Percentiles rank a stretch among this genome's conserved stretches.
Evolutionary conservation across 2,113 vertebrate species (phyloP).

Genomic region (Zeus faber): DNA sequence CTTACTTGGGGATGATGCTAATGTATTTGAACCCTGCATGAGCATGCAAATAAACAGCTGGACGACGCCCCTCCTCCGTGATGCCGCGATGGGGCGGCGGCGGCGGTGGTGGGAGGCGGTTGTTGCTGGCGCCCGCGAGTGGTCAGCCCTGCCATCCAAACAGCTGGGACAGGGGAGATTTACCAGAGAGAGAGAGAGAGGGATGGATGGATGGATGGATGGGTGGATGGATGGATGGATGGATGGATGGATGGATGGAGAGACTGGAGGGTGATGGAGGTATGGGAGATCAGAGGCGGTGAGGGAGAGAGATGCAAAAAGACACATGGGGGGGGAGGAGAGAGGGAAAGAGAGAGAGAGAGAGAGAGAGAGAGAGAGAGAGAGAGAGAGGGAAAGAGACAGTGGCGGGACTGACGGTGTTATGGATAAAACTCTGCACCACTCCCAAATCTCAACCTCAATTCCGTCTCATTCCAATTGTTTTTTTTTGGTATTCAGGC

Average conservation of each 20-base stretch:
- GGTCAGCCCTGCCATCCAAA: constrained; percentile 43
- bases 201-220: too few species aligned
- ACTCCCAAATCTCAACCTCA: constrained; percentile 6
- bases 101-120: not conserved
- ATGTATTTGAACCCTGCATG: constrained; percentile 41
- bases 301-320: too few species aligned
- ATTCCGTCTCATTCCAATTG: not conserved
- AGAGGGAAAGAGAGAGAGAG: not conserved
- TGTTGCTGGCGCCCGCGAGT: constrained; percentile 38
- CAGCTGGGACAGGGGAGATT: constrained; percentile 47
- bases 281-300: not conserved
- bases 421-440: constrained; percentile 10
- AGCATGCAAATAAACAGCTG: constrained; percentile 50
- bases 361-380: constrained; percentile 3
- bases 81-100: constrained; percentile 7
- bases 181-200: constrained; percentile 36
- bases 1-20: not conserved
- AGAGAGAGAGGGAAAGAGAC: not conserved
- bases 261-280: not conserved
- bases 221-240: too few species aligned
- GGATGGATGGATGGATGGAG: constrained; percentile 40
- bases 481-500: not conserved
- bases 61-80: constrained; percentile 31
- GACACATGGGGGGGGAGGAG: not conserved
- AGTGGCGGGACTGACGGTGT: constrained; percentile 14